Percentiles rank a stretch among this genome's conserved stretches.
Conservation (phyloP, 2,888 invertebrate species). For the Trachelus iudaicus region DNA sequence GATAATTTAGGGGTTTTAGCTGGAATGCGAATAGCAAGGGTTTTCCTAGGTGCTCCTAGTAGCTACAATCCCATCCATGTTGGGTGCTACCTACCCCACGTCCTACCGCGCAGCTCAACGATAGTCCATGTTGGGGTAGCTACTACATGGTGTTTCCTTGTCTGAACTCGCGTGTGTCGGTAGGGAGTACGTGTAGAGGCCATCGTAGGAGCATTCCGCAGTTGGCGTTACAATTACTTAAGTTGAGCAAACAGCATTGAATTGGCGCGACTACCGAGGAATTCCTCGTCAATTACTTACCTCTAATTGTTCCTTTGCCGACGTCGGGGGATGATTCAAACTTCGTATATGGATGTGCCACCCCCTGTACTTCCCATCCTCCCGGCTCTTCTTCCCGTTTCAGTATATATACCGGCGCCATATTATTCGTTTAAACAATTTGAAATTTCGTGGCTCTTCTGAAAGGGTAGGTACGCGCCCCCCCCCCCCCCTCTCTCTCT, state of each 20-base stretch:
- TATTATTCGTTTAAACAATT: constrained; percentile 24
- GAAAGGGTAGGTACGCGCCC: not conserved
- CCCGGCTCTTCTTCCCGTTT: not conserved
- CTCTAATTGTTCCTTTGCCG: constrained; percentile 47
- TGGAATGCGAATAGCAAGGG: constrained; percentile 38
- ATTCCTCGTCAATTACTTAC: constrained; percentile 52
- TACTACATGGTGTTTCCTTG: not conserved
- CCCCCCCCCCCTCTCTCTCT: no score
- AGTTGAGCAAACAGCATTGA: constrained; percentile 39
- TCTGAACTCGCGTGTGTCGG: not conserved
- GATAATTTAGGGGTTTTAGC: constrained; percentile 43
- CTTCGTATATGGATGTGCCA: constrained; percentile 23
- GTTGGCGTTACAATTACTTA: constrained; percentile 45
- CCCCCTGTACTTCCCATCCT: not conserved
- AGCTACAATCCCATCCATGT: constrained; percentile 2
- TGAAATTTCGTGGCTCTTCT: constrained; percentile 13
- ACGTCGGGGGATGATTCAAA: constrained; percentile 28
- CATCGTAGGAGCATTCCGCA: constrained; percentile 35
- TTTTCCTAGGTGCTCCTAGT: not conserved
- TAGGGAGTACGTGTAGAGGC: constrained; percentile 7
- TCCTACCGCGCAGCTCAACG: not conserved
- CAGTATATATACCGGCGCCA: not conserved
- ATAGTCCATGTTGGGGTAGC: not conserved
- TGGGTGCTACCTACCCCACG: constrained; percentile 5
- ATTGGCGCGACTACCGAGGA: constrained; percentile 30